Evolutionary conservation across 2,797 vertebrate species (phyloP).

Genomic region (Malacoraja senta): DNA sequence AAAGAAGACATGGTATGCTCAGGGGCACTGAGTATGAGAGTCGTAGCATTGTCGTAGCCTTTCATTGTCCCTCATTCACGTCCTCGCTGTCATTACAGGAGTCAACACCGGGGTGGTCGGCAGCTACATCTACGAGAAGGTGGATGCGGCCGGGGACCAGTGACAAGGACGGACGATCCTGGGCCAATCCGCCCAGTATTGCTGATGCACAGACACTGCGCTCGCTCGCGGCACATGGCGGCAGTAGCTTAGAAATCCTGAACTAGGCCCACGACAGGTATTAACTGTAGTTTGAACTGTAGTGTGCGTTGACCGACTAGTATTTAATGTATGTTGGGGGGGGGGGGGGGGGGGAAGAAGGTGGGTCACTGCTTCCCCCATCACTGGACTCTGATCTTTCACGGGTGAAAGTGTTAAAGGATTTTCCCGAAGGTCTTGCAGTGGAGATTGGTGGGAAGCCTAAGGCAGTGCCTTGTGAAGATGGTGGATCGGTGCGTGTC

Average conservation of each 20-base stretch:
- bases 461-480: neutral
- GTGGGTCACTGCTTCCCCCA: no score
- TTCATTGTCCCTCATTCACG: neutral
- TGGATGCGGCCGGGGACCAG: conserved; percentile 75
- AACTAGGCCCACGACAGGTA: neutral
- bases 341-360: neutral
- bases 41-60: neutral
- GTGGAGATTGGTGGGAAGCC: neutral
- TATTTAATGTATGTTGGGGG: neutral
- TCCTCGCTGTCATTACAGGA: conserved; percentile 56
- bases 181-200: neutral
- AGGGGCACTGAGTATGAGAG: neutral
- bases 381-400: neutral
- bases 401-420: neutral
- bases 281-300: conserved; percentile 15
- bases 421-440: neutral
- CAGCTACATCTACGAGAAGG: conserved; percentile 96
- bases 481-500: neutral
- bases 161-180: conserved; percentile 53
- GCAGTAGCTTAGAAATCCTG: conserved; percentile 14
- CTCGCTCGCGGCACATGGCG: neutral
- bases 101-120: conserved; percentile 95
- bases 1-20: no score
- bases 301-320: neutral
- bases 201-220: neutral